Evolutionary conservation across 1,140 invertebrate species (phyloP).

Genomic region (Coenobita brevimanus): DNA sequence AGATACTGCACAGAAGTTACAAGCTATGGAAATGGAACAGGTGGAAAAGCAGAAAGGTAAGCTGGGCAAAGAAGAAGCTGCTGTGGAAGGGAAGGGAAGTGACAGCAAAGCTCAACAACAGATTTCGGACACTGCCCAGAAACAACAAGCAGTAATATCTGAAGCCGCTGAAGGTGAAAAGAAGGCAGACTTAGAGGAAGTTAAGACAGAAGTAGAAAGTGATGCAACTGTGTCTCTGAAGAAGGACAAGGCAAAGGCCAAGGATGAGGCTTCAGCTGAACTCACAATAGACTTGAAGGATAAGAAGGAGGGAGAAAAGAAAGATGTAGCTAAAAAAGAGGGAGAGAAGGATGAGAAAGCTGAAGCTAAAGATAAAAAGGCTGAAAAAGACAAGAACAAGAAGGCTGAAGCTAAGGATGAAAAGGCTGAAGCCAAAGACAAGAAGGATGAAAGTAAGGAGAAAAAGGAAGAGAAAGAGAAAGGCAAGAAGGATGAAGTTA

Average conservation of each 20-base stretch:
- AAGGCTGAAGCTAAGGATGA: background rate
- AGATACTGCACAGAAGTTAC: too few relatives aligned
- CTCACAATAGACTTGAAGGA: background rate
- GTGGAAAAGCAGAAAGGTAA: background rate
- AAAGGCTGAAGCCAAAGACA: too few relatives aligned
- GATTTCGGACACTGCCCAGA: background rate
- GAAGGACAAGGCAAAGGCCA: background rate
- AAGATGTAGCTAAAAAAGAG: background rate
- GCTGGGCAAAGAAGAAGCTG: background rate
- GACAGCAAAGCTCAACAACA: background rate
- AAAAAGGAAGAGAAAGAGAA: background rate
- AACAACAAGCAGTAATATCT: too few relatives aligned
- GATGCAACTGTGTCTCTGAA: background rate
- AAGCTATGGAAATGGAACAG: too few relatives aligned
- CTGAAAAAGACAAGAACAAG: background rate
- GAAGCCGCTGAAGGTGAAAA: background rate
- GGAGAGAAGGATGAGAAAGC: background rate
- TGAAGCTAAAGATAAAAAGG: background rate
- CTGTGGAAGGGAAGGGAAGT: background rate
- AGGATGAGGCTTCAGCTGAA: background rate
- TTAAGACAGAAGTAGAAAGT: background rate
- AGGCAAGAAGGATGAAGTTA: background rate
- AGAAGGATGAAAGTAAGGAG: background rate
- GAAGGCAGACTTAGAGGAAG: background rate
- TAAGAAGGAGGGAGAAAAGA: background rate